Percentiles rank a stretch among this genome's conserved stretches.
phyloP scores from a whole-genome alignment of 2,797 vertebrate species.

The Thamnophis elegans region DNA sequence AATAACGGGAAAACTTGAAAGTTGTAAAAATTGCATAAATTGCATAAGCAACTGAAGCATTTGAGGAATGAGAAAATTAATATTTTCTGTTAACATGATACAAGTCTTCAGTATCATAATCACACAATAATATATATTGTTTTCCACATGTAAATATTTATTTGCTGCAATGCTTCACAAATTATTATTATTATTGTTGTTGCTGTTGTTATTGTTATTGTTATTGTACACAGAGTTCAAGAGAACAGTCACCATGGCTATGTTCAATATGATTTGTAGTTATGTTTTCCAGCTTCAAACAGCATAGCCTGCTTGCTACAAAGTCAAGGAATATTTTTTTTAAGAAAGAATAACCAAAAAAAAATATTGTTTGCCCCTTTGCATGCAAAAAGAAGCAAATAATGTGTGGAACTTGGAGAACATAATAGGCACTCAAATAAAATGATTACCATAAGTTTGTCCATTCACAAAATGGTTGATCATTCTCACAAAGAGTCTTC shows the following conservation, averaged over 20 bases:
- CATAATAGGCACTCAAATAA: background rate
- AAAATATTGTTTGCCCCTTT: background rate
- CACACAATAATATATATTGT: background rate
- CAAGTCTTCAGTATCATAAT: conserved; percentile 18
- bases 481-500: background rate
- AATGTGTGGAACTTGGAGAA: background rate
- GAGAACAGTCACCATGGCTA: conserved; percentile 6
- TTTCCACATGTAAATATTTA: conserved; percentile 31
- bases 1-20: background rate
- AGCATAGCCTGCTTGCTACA: background rate
- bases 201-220: conserved; percentile 10
- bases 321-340: background rate
- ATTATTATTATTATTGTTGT: background rate
- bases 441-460: background rate
- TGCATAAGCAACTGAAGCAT: background rate
- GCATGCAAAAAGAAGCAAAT: background rate
- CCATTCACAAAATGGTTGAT: background rate
- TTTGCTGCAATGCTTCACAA: conserved; percentile 15
- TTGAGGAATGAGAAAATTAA: conserved; percentile 21
- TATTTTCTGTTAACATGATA: conserved; percentile 23
- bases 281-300: background rate
- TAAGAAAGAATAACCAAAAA: background rate
- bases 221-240: background rate
- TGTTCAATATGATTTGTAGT: background rate
- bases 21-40: background rate